Evolutionary conservation across 2,113 vertebrate species (phyloP).

Genomic region (Lycaon pictus): DNA sequence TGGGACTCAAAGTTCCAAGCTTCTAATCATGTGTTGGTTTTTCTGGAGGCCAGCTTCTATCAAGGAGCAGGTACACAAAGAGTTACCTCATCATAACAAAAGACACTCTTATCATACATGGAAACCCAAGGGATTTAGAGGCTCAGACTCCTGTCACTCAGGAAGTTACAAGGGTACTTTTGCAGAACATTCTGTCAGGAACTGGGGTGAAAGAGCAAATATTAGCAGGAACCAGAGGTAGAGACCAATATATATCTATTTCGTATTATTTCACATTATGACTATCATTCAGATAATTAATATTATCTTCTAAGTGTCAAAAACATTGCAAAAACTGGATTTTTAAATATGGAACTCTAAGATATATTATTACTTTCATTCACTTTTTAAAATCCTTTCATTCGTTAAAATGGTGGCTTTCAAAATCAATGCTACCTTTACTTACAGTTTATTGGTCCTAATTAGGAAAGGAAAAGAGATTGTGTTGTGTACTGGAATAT

Average conservation of each 20-base stretch:
- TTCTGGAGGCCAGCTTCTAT: background rate
- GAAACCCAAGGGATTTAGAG: background rate
- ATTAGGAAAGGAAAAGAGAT: background rate
- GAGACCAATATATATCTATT: background rate
- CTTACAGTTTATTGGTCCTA: background rate
- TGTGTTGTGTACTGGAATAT: background rate
- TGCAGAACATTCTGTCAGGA: background rate
- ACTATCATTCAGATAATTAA: background rate
- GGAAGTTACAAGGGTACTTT: background rate
- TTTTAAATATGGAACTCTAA: background rate
- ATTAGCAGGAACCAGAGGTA: background rate
- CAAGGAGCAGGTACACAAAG: background rate
- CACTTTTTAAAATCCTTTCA: background rate
- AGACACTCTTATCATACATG: background rate
- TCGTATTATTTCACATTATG: background rate
- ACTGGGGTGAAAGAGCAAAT: background rate
- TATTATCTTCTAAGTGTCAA: background rate
- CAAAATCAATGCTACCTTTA: slow-evolving; percentile 33
- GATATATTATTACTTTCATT: background rate
- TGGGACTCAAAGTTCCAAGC: background rate
- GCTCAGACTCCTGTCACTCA: background rate
- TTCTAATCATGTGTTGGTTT: background rate
- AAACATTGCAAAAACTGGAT: background rate
- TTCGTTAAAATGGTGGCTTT: background rate
- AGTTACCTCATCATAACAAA: background rate